Percentiles rank a stretch among this genome's conserved stretches.
These are phyloP conservation scores for Peromyscus polionotus DNA, from an alignment of 2,113 vertebrate species.

Conservation along the genomic window DNA sequence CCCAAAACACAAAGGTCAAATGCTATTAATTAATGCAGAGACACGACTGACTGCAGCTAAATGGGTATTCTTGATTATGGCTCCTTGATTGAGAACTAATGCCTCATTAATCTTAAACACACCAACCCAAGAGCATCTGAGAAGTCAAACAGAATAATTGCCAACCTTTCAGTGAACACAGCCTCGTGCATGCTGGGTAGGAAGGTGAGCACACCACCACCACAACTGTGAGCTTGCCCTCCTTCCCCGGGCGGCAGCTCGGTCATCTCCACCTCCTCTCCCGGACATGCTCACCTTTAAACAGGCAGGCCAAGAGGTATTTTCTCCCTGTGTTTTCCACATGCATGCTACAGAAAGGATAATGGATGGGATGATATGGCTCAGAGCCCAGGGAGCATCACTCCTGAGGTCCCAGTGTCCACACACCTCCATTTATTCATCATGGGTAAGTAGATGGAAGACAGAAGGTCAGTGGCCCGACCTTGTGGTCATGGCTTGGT, in stretches of 20 bases:
- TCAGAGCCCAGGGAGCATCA: slow-evolving; percentile 5
- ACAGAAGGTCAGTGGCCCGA: slow-evolving; percentile 37
- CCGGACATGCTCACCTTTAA: not conserved
- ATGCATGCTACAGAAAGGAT: slow-evolving; percentile 25
- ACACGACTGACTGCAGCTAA: slow-evolving; percentile 77
- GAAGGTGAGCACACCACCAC: not conserved
- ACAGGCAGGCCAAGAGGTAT: not conserved
- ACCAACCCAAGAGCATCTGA: slow-evolving; percentile 77
- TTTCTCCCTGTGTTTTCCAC: slow-evolving; percentile 43
- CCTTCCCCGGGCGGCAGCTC: not conserved
- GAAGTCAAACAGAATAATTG: slow-evolving; percentile 82
- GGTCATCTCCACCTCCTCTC: not conserved
- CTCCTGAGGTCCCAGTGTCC: not conserved
- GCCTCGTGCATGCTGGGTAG: not conserved
- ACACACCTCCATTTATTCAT: slow-evolving; percentile 39
- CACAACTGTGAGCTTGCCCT: not conserved
- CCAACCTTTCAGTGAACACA: slow-evolving; percentile 73
- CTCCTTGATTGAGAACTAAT: slow-evolving; percentile 84
- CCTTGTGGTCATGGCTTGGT: not conserved
- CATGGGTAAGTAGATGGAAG: slow-evolving; percentile 33
- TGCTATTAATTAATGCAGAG: slow-evolving; percentile 83
- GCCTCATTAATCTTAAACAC: slow-evolving; percentile 85
- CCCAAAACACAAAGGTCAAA: slow-evolving; percentile 84
- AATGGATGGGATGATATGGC: slow-evolving; percentile 22
- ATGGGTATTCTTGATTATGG: slow-evolving; percentile 82